These are phyloP conservation scores for Montipora foliosa DNA, from an alignment of 64 coral and sea anemone species.

Conservation along the genomic window DNA sequence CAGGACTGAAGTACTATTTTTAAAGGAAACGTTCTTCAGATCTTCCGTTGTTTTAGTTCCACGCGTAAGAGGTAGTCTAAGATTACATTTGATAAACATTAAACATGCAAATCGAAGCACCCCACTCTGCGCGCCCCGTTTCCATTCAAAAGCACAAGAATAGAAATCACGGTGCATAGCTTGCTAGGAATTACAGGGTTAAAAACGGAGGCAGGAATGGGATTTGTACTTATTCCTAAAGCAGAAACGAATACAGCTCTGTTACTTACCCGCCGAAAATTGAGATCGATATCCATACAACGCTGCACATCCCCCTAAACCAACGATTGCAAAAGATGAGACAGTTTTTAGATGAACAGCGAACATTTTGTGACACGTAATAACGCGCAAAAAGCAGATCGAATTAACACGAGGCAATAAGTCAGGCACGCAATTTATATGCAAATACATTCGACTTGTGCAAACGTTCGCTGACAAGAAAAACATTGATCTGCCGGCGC, in stretches of 20 bases:
- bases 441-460: neutral
- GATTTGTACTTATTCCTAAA: neutral
- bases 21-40: too few species aligned
- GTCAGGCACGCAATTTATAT: neutral
- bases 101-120: too few species aligned
- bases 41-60: too few species aligned
- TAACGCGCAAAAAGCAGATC: neutral
- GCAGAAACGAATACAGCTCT: neutral
- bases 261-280: neutral
- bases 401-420: too few species aligned
- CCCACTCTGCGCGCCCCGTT: too few species aligned
- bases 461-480: too few species aligned
- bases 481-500: too few species aligned
- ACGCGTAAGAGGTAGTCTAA: too few species aligned
- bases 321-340: neutral
- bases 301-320: constrained; percentile 5
- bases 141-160: neutral
- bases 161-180: too few species aligned
- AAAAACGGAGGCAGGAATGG: neutral
- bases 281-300: neutral
- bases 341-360: neutral
- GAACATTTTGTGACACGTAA: neutral
- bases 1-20: too few species aligned
- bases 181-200: neutral
- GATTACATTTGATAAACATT: too few species aligned